Evolutionary conservation across 2,797 vertebrate species (phyloP), one percentile per base, ranked within the genome.

Genomic region (Philypnodon macrostomus): DNA sequence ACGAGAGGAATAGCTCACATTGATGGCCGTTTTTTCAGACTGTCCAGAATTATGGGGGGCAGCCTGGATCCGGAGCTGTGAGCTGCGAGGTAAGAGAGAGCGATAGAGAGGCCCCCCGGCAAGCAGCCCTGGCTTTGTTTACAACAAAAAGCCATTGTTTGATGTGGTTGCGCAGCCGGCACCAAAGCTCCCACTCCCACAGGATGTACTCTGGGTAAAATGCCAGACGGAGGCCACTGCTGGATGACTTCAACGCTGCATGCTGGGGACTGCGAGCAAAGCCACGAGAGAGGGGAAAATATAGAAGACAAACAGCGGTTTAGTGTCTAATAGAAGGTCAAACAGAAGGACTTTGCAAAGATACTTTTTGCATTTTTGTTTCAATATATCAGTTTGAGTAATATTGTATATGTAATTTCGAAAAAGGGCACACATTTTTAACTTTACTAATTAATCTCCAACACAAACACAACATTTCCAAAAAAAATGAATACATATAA

Each of bases 141-240:
- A 90, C 87, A 87, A 88, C 88, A 90, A 85, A 90, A 90, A 91
- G 82, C 86, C 84, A 89, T 90, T 91, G 89, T 90, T 90, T 91
- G 87, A 90, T 91, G 89, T 89, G 89, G 87, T 82, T 68, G 72
- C 50, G 53, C 81, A 84, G 79, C 83, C 81, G 78, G 82, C 78
- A 84, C 84, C 78, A 88, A 85, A 88, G 79, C 87, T 85, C 78
- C 79, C 53, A 52, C 88, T 91, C 87, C 87, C 88, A 90, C 87
- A 90, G 88, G 88, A 91, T 89, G 88, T 85, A 77, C 87, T 87
- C 81, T 78, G 85, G 88, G 85, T 89, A 79, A 82, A 87, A 88
- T 86, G 88, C 85, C 87, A 88, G 85, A 88, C 85, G 72, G 81
- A 84, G 82, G 79, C 81, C 73, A 73, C 73, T 85, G 79, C 85